A percentile compares a stretch with the other conserved stretches of the same genome.
Evolutionary conservation across 2,888 invertebrate genomes (phyloP).

Genomic region (Adineta ricciae): DNA sequence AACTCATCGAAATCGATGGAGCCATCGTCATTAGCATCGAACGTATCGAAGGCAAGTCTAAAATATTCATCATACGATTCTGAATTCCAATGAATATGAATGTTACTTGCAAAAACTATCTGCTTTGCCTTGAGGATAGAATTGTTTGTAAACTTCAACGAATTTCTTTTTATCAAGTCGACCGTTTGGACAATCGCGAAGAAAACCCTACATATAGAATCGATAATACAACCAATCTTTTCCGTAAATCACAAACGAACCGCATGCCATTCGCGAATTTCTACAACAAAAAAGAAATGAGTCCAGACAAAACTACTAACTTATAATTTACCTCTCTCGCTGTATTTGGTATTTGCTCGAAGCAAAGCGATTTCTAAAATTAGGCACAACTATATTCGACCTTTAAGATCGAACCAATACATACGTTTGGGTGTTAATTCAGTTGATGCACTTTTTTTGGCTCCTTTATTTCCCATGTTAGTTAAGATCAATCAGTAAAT

Average conservation of each 20-base stretch:
- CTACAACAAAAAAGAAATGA: background rate
- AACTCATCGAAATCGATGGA: slow-evolving; percentile 8
- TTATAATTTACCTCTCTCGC: background rate
- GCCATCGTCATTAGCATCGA: background rate
- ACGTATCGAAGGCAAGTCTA: background rate
- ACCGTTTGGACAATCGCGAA: slow-evolving; percentile 12
- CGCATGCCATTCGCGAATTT: slow-evolving; percentile 18
- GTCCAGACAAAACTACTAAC: background rate
- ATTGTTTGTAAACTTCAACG: slow-evolving; percentile 34
- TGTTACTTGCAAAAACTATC: slow-evolving; percentile 33
- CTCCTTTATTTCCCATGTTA: background rate
- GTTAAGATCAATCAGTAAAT: background rate
- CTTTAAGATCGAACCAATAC: background rate
- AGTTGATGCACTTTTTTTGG: background rate
- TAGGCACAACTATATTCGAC: background rate
- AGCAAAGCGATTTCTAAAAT: background rate
- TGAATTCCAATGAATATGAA: background rate
- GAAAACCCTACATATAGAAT: background rate
- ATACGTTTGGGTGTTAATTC: background rate
- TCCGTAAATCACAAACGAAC: background rate
- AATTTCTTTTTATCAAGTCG: slow-evolving; percentile 31
- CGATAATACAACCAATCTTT: background rate
- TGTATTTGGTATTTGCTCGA: background rate
- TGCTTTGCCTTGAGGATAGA: slow-evolving; percentile 34
- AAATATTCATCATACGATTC: background rate